Base-by-base conservation (phyloP, 1,140 invertebrate genomes). In the Belonocnema kinseyi region DNA sequence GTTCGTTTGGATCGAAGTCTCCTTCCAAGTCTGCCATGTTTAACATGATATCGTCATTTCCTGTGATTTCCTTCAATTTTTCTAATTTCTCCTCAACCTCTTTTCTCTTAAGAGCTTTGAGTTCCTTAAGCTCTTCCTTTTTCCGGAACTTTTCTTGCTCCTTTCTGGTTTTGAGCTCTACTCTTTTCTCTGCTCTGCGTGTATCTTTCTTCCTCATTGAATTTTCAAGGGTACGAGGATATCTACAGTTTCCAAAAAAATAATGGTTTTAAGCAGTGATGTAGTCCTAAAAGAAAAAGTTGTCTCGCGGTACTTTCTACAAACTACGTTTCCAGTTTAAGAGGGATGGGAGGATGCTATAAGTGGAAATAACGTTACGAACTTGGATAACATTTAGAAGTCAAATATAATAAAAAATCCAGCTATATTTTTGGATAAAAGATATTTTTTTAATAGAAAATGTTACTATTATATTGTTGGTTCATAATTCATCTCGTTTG, bases 1-100 rank as follows among this genome's bases (percentile, higher is more conserved):
- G 95, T 78, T 96, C 95, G 26, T 94, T 94, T 0, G 98, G 97
- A 92, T 99, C 97, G 91, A 99, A 99, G 87, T 99, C 98, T n/a
- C 93, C 95, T 77, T 98, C 95, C 3, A 96, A 87, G 85, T 95
- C 94, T 11, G 93, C 85, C 52, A 92, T 91, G 85, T 91, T 86
- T 33, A 92, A 88, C 7, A 83, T 80, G 3, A 96, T 90, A 81
- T 96, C 94, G 40, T 94, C 92, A 80, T 96, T 91, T 17, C 94
- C 98, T 52, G 97, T 97, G n/a, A 98, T 95, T 88, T 97, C 94
- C 92, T 97, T 97, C 7, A 99, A 90, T 89, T 96, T 95, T 52
- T 95, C 93, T 66, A 99, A 94, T 90, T 98, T 98, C 77, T 97
- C 95, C 86, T 96, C 92, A 77, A 99, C 98, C 91, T 99, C 98